These are phyloP conservation scores for Ophonus ardosiacus DNA, from an alignment of 2,888 invertebrate species.

Conservation along the genomic window DNA sequence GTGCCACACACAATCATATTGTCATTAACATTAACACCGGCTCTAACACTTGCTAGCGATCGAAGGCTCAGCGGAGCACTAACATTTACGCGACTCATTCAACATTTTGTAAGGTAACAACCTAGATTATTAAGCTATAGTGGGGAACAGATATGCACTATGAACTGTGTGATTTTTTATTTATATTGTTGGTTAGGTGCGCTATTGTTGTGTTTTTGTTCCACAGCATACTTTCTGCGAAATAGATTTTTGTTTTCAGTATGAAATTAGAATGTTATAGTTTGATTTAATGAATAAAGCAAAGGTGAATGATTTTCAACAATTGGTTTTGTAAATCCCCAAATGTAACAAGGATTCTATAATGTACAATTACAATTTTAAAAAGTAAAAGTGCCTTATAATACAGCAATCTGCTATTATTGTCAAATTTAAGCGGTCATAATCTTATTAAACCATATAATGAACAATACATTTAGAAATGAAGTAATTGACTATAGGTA, in stretches of 20 bases:
- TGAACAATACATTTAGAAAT: neutral
- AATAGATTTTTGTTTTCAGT: conserved; percentile 17
- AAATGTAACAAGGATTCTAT: neutral
- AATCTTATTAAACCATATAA: neutral
- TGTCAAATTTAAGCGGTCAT: neutral
- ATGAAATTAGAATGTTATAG: conserved; percentile 15
- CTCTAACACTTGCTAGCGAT: conserved; percentile 14
- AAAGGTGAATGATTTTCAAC: conserved; percentile 14
- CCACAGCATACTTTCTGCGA: conserved; percentile 35
- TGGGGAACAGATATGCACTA: conserved; percentile 35
- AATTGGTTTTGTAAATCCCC: neutral
- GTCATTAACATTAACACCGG: conserved; percentile 14
- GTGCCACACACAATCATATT: conserved; percentile 14
- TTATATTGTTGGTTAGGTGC: conserved; percentile 23
- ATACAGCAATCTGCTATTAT: neutral
- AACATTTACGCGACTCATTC: conserved; percentile 31
- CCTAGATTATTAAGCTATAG: conserved; percentile 54
- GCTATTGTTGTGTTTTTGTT: conserved; percentile 21
- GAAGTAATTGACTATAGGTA: too few species aligned
- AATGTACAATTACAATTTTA: neutral
- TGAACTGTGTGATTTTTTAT: conserved; percentile 50
- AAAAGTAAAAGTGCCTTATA: neutral
- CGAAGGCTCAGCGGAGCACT: conserved; percentile 23
- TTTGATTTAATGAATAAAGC: neutral
- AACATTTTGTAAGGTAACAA: conserved; percentile 56